Conservation (phyloP, 2,113 vertebrate species). For the Chamaetylas fuelleborni region DNA sequence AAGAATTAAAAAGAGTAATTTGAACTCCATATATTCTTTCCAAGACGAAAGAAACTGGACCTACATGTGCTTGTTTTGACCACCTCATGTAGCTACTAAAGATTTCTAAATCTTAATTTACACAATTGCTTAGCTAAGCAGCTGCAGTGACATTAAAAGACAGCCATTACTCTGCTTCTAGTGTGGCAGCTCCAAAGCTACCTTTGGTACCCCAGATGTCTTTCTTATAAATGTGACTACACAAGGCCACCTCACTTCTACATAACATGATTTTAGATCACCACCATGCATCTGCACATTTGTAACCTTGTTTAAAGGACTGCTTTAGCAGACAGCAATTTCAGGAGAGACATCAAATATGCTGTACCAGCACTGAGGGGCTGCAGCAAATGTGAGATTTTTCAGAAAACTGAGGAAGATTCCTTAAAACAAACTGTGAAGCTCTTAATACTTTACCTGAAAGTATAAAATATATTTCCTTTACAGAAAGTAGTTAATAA, state of each 20-base stretch:
- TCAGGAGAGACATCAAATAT: background rate
- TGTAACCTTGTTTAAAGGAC: background rate
- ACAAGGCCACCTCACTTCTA: background rate
- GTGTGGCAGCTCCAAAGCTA: background rate
- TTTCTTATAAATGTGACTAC: background rate
- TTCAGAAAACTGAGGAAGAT: background rate
- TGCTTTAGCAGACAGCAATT: background rate
- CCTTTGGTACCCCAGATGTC: background rate
- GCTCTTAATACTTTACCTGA: background rate
- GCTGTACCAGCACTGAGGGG: background rate
- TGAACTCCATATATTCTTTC: background rate
- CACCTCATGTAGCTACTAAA: background rate
- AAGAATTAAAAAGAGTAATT: background rate
- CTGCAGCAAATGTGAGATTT: background rate
- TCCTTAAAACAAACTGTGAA: background rate
- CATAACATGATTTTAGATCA: background rate
- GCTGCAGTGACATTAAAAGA: background rate
- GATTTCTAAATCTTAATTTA: background rate
- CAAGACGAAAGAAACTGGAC: background rate
- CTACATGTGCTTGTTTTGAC: background rate
- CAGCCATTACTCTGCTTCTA: background rate
- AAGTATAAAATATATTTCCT: background rate
- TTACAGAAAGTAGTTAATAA: background rate
- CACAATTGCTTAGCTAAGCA: background rate
- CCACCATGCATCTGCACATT: background rate